These are phyloP conservation scores for Capricornis sumatraensis DNA, from an alignment of 2,113 vertebrate species.

Conservation along the genomic window DNA sequence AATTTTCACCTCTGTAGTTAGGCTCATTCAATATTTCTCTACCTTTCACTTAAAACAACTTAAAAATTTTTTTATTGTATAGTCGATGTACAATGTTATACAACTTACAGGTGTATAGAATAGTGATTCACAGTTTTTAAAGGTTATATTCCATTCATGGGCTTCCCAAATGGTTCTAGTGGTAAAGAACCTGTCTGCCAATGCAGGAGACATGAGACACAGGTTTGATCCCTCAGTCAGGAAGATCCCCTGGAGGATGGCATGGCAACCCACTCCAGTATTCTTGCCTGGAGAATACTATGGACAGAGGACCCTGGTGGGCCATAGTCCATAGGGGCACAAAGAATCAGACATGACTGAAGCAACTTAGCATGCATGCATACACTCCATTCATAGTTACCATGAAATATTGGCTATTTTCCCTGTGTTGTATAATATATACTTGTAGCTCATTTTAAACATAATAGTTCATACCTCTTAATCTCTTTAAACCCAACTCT, in stretches of 20 bases:
- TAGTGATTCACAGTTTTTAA: background rate
- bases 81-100: background rate
- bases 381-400: background rate
- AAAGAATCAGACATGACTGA: background rate
- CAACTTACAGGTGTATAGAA: background rate
- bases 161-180: background rate
- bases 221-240: background rate
- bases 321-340: background rate
- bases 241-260: background rate
- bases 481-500: background rate
- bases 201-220: background rate
- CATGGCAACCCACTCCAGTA: background rate
- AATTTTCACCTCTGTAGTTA: background rate
- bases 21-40: background rate
- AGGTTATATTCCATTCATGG: background rate
- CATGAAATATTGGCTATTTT: background rate
- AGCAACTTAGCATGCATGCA: background rate
- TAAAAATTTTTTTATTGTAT: background rate
- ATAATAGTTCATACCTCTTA: background rate
- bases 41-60: background rate
- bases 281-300: background rate
- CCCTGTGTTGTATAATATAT: background rate
- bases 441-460: background rate
- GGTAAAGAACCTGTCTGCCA: background rate
- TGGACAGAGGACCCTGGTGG: background rate